Percentiles rank a stretch among this genome's conserved stretches.
phyloP scores from a whole-genome alignment of 2,797 vertebrate species.

The Anomalospiza imberbis region DNA sequence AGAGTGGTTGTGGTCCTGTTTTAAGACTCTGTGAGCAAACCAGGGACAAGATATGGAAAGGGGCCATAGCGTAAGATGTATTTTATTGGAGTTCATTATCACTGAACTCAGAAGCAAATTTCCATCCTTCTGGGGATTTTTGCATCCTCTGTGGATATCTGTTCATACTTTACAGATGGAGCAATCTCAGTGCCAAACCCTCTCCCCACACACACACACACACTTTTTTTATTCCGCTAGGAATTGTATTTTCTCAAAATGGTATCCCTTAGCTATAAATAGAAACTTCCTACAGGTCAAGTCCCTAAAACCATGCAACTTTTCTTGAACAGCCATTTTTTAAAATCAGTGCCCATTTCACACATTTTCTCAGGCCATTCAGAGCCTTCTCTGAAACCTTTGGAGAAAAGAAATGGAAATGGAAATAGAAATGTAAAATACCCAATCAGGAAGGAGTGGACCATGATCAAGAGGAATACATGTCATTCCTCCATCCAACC shows the following conservation, averaged over 20 bases:
- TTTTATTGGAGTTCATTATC: neutral
- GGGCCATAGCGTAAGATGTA: neutral
- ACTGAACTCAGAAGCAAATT: neutral
- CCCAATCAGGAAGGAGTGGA: neutral
- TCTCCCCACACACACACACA: no score
- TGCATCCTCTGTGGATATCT: neutral
- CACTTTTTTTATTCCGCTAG: neutral
- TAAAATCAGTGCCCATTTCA: neutral
- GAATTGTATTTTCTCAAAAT: constrained; percentile 5
- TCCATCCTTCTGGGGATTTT: neutral
- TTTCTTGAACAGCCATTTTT: neutral
- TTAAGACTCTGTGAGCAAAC: constrained; percentile 57
- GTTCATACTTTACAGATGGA: constrained; percentile 5
- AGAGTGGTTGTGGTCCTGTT: constrained; percentile 58
- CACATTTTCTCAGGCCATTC: neutral
- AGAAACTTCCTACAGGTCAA: neutral
- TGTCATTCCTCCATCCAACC: neutral
- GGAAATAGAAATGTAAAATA: neutral
- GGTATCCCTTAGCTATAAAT: neutral
- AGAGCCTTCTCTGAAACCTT: neutral
- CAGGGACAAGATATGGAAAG: neutral
- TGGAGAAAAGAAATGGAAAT: neutral
- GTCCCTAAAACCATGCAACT: neutral
- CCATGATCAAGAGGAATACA: neutral
- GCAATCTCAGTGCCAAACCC: constrained; percentile 32